These are phyloP conservation scores for Petrolisthes manimaculis DNA, from an alignment of 2,888 invertebrate species.

Conservation along the genomic window DNA sequence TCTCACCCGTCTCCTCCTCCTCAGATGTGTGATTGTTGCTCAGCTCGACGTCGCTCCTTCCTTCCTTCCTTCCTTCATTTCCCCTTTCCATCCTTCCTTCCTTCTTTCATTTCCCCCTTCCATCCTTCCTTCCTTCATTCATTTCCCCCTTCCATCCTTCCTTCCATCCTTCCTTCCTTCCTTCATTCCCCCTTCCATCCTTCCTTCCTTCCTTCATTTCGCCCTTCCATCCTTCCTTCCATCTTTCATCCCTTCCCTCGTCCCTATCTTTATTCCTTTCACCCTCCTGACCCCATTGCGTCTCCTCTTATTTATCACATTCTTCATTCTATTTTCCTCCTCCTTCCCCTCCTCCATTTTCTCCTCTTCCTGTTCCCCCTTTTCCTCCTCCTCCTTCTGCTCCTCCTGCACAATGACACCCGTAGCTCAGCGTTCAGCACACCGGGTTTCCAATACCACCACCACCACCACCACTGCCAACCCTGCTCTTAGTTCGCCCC, in stretches of 20 bases:
- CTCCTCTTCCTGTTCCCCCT: no score
- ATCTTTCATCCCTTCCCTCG: neutral
- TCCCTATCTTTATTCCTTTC: neutral
- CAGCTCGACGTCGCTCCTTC: neutral
- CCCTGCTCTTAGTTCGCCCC: no score
- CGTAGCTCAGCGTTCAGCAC: no score
- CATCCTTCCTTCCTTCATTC: neutral
- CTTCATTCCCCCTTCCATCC: neutral
- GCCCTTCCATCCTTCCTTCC: neutral
- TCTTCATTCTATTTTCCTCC: no score
- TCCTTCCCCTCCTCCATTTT: no score
- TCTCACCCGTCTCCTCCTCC: slow-evolving; percentile 5
- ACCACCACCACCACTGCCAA: no score
- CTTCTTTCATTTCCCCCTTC: no score
- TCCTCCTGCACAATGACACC: no score
- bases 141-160: neutral
- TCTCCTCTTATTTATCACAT: no score
- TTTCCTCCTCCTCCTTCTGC: no score
- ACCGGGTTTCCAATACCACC: no score
- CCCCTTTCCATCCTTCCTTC: neutral
- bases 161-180: neutral
- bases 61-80: slow-evolving; percentile 6
- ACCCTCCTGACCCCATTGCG: no score
- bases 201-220: neutral
- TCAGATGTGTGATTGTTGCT: slow-evolving; percentile 18